Evolutionary conservation across 2,797 vertebrate genomes (phyloP).

Genomic region (Thripadectes ignobilis): DNA sequence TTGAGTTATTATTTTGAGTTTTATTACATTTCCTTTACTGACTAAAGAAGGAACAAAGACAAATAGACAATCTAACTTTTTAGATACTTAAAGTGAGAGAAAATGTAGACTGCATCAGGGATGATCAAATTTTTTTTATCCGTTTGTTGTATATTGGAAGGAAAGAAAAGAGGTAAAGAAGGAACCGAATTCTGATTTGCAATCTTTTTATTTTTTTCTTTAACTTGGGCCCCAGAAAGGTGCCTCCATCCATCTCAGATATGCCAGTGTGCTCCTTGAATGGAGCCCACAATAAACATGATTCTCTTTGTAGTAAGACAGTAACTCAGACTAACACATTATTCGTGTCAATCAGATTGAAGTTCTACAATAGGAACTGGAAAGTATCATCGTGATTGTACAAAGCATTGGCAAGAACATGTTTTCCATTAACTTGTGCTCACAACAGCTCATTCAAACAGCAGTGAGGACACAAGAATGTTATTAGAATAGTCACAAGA

Average conservation of each 20-base stretch:
- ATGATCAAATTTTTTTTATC: not conserved
- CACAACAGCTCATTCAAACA: not conserved
- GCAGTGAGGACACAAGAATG: not conserved
- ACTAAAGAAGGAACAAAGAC: not conserved
- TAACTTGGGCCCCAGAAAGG: not conserved
- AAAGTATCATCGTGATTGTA: not conserved
- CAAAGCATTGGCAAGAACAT: not conserved
- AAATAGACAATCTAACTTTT: not conserved
- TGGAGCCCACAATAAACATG: accelerated
- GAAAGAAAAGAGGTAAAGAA: not conserved
- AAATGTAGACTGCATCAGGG: not conserved
- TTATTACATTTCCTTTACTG: not conserved
- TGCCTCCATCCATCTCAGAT: not conserved
- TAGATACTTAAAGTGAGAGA: not conserved
- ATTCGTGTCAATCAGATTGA: not conserved
- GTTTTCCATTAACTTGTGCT: not conserved
- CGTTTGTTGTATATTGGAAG: not conserved
- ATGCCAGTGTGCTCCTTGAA: not conserved
- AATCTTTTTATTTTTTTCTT: not conserved
- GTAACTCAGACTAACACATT: not conserved
- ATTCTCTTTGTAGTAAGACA: not conserved
- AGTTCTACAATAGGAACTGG: not conserved
- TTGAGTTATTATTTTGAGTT: not conserved
- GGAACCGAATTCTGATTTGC: not conserved
- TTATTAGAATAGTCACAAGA: not conserved